Base-by-base conservation (phyloP, 2,797 vertebrate species). In the Forpus xanthops region DNA sequence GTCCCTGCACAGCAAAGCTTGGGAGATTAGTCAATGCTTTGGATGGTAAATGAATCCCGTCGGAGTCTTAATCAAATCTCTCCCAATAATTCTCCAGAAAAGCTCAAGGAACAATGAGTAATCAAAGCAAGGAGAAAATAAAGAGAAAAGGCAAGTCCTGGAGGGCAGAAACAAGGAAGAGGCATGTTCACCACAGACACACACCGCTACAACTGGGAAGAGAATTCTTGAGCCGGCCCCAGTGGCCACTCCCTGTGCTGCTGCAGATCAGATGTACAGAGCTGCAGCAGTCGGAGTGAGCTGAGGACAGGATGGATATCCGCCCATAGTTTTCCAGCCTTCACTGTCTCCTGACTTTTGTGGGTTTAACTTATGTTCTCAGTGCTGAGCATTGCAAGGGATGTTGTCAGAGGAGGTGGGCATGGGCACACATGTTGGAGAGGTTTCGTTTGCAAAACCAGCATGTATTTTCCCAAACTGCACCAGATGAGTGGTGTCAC, bases 281-380 rank as follows among this genome's bases (percentile, higher is more conserved):
- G 96, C 90, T 91, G 88, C 89, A 77, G 45, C 76, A 89, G 79
- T 78, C 79, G 83, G 82, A 96, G 93, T 89, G 88, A 94, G 94
- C 58, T 94, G 70, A 94, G 93, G 96, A 95, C 94, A 95, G 90
- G 89, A 83, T 89, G 95, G 76, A 89, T 91, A 86, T 61, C 94
- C 49, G 27, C 93, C 92, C 92, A 85, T 89, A 66, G 84, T 86
- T 95, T 94, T 91, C 82, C 86, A 79, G 89, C 82, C 85, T 85
- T 96, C 60, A 62, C 47, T 70, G 88, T 85, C 93, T 95, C 90
- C 86, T 92, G 91, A 87, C 87, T 95, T 89, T 28, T 45, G 79
- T 71, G 82, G 77, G 83, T 73, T 95, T 87, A 44, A 85, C 65
- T 94, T 94, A 72, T 2, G 3, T 88, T 87, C 87, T 80, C 85